These are phyloP conservation scores for Chrysodeixis includens DNA, from an alignment of 2,888 invertebrate genomes.

Conservation along the genomic window DNA sequence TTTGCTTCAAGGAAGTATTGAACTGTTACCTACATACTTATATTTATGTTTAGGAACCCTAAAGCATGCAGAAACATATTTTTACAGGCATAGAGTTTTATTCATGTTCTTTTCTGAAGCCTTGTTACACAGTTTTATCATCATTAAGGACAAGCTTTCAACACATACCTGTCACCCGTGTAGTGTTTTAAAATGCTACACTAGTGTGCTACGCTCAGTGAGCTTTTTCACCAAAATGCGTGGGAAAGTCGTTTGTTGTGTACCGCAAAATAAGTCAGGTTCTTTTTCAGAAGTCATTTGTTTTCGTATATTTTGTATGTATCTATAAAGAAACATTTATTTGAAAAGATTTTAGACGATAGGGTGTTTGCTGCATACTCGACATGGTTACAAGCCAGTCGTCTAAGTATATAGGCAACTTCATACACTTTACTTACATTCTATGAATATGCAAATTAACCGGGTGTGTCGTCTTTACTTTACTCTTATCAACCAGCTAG, in stretches of 20 bases:
- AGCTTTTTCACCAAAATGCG: not conserved
- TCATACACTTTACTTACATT: not conserved
- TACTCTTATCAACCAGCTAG: not conserved
- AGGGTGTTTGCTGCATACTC: not conserved
- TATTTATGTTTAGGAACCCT: no score
- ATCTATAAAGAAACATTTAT: not conserved
- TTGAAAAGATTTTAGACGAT: not conserved
- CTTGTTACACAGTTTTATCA: not conserved
- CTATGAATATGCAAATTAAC: not conserved
- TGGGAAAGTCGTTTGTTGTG: no score
- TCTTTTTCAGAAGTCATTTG: not conserved
- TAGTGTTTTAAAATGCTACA: not conserved
- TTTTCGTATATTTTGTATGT: not conserved
- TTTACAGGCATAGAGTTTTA: not conserved
- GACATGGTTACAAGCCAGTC: not conserved
- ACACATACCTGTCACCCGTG: not conserved
- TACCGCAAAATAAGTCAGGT: no score
- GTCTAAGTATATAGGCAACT: not conserved
- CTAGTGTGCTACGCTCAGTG: not conserved
- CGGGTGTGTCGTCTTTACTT: not conserved
- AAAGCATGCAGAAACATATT: no score
- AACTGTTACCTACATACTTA: no score
- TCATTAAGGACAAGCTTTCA: not conserved
- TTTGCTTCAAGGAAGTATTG: no score
- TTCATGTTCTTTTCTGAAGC: not conserved